These are phyloP conservation scores for Anadara kagoshimensis DNA, from an alignment of 1,140 invertebrate genomes.

Conservation along the genomic window DNA sequence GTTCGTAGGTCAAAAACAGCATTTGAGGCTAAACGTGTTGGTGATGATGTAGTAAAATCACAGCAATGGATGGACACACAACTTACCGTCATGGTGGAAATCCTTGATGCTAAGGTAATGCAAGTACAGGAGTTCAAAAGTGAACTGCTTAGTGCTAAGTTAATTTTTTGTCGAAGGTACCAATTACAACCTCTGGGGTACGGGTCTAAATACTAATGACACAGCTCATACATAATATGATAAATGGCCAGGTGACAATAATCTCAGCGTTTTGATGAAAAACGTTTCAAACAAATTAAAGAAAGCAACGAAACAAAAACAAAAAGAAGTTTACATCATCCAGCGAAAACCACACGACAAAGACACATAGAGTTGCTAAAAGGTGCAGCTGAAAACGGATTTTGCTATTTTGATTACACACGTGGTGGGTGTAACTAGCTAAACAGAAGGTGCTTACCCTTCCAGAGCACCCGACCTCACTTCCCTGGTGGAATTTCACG, in stretches of 20 bases:
- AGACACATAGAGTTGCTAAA: no score
- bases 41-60: not conserved
- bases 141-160: not conserved
- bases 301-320: no score
- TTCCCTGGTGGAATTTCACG: no score
- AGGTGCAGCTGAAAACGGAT: no score
- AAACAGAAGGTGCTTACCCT: no score
- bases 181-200: not conserved
- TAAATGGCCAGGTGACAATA: not conserved
- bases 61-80: not conserved
- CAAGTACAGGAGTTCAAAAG: not conserved
- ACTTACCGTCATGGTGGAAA: not conserved
- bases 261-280: not conserved
- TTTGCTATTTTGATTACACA: no score
- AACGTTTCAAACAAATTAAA: not conserved
- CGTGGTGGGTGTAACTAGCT: no score
- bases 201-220: not conserved
- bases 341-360: no score
- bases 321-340: no score
- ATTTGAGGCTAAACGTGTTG: not conserved
- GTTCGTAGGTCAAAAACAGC: not conserved
- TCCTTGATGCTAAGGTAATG: not conserved
- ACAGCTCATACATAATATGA: not conserved
- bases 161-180: slow-evolving; percentile 5
- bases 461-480: no score